Conservation (phyloP, 2,113 vertebrate species). For the Xenotilapia leptura region DNA sequence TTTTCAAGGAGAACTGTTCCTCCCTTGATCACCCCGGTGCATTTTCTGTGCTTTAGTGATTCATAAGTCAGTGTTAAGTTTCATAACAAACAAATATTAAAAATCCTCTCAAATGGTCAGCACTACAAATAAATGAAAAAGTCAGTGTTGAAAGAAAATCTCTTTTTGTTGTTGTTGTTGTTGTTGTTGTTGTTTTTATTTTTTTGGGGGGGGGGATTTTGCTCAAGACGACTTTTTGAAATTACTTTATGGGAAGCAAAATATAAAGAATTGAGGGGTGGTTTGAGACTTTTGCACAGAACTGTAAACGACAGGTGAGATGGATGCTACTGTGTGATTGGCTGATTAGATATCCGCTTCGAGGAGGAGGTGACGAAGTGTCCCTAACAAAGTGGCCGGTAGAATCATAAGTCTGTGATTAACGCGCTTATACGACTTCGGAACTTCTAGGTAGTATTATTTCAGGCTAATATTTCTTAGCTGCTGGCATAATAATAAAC, state of each 20-base stretch:
- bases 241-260: neutral
- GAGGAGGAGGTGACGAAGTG: neutral
- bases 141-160: neutral
- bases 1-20: neutral
- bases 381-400: neutral
- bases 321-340: neutral
- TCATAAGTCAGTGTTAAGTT: neutral
- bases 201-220: rapidly evolving
- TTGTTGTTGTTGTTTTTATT: neutral
- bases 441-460: neutral
- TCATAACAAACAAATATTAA: neutral
- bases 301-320: neutral
- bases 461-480: neutral
- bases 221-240: neutral
- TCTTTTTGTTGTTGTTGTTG: neutral
- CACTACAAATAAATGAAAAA: neutral
- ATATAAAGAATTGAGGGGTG: neutral
- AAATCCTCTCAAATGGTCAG: neutral
- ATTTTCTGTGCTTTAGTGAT: neutral
- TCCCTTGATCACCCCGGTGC: rapidly evolving
- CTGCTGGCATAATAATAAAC: neutral
- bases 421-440: neutral
- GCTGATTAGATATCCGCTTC: neutral
- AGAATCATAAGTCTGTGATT: neutral
- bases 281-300: neutral